phyloP scores from a whole-genome alignment of 1,140 invertebrate genomes.

The Chymomyza costata region DNA sequence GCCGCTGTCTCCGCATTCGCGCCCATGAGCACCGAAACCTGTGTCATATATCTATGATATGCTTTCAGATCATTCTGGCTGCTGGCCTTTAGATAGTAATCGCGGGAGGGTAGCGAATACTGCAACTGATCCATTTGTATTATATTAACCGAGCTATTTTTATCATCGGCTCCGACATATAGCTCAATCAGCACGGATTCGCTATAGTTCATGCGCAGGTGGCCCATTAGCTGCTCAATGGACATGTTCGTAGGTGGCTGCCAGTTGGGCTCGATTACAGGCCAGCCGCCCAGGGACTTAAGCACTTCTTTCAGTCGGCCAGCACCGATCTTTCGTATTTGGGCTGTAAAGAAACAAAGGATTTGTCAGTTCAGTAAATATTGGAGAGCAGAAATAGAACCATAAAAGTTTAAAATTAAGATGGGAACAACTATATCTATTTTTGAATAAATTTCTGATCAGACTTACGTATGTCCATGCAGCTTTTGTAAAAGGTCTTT shows the following conservation, averaged over 20 bases:
- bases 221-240: conserved; percentile 82
- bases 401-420: too few relatives aligned
- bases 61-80: conserved; percentile 82
- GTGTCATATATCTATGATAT: conserved; percentile 87
- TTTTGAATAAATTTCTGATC: neutral
- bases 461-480: conserved; percentile 90
- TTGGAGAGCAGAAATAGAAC: neutral
- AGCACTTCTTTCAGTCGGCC: conserved; percentile 80
- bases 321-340: conserved; percentile 84
- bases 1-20: conserved; percentile 80
- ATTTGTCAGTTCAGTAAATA: conserved; percentile 1
- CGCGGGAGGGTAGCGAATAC: conserved; percentile 86
- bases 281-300: conserved; percentile 84
- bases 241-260: conserved; percentile 76
- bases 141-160: conserved; percentile 89
- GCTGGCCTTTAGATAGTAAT: conserved; percentile 86
- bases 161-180: conserved; percentile 90
- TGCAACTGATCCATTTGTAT: conserved; percentile 90
- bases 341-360: conserved; percentile 76
- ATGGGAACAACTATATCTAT: too few relatives aligned
- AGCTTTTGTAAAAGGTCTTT: conserved; percentile 90
- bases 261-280: conserved; percentile 83
- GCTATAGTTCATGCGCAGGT: conserved; percentile 83
- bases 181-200: conserved; percentile 86
- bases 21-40: conserved; percentile 84